Percentiles rank a stretch among this genome's conserved stretches.
Evolutionary conservation across 2,888 invertebrate species (phyloP).

Genomic region (Drosophila dives): DNA sequence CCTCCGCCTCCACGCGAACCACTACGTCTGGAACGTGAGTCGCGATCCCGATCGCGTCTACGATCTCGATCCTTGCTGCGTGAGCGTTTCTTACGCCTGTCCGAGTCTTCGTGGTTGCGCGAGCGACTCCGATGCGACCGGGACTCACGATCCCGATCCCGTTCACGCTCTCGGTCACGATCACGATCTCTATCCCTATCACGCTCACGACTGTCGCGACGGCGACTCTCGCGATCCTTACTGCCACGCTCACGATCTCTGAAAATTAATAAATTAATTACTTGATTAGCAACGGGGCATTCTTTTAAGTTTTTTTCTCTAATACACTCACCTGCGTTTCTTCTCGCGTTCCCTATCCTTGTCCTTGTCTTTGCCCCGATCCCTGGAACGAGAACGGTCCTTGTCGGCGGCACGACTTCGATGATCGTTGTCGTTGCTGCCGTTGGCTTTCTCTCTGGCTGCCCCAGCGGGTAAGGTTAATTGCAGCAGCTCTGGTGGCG

Average conservation of each 20-base stretch:
- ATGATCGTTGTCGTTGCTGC: constrained; percentile 54
- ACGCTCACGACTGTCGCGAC: constrained; percentile 74
- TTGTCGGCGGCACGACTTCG: constrained; percentile 71
- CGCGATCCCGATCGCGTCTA: constrained; percentile 83
- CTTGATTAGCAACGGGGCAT: not conserved
- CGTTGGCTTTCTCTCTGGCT: constrained; percentile 55
- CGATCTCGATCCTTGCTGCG: constrained; percentile 71
- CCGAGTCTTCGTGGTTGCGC: constrained; percentile 82
- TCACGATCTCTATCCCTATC: constrained; percentile 72
- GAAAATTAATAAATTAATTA: not conserved
- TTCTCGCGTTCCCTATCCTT: constrained; percentile 68
- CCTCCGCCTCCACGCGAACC: constrained; percentile 78
- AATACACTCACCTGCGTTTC: constrained; percentile 67
- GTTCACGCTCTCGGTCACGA: constrained; percentile 80
- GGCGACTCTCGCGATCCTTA: constrained; percentile 65
- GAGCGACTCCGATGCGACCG: constrained; percentile 86
- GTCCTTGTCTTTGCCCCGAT: constrained; percentile 64
- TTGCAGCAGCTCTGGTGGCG: constrained; percentile 63
- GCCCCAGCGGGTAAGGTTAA: constrained; percentile 19
- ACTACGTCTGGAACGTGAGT: constrained; percentile 86
- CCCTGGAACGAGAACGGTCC: constrained; percentile 72
- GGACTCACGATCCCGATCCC: constrained; percentile 84
- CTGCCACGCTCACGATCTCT: constrained; percentile 75
- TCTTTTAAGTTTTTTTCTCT: not conserved
- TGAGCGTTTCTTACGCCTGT: constrained; percentile 71